Evolutionary conservation across 2,888 invertebrate genomes (phyloP).

Genomic region (Mimas tiliae): DNA sequence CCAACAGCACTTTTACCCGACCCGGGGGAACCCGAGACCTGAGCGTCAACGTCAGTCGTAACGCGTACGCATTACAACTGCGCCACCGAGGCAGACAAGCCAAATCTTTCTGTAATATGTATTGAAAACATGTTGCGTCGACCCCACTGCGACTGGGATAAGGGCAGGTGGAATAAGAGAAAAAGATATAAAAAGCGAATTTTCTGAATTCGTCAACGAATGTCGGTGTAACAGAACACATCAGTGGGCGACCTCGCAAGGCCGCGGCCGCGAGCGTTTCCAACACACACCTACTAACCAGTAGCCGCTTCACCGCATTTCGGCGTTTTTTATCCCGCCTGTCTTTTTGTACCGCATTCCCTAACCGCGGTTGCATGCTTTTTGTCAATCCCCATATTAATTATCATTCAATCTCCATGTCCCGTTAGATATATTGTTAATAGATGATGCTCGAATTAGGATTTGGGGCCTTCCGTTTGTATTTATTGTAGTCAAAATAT

Average conservation of each 20-base stretch:
- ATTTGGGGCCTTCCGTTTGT: neutral
- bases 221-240: slow-evolving; percentile 52
- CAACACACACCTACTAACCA: slow-evolving; percentile 27
- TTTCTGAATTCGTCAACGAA: neutral
- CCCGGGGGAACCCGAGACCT: too few relatives aligned
- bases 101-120: too few relatives aligned
- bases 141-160: too few relatives aligned
- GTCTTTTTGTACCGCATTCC: slow-evolving; percentile 24
- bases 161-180: too few relatives aligned
- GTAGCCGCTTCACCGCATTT: slow-evolving; percentile 1
- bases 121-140: too few relatives aligned
- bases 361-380: slow-evolving; percentile 1
- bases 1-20: too few relatives aligned
- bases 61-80: too few relatives aligned
- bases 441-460: slow-evolving; percentile 6
- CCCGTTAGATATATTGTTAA: slow-evolving; percentile 23
- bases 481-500: neutral
- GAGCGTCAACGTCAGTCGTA: too few relatives aligned
- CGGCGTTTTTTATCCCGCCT: neutral
- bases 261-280: slow-evolving; percentile 67
- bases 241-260: slow-evolving; percentile 64
- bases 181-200: neutral
- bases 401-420: slow-evolving; percentile 14
- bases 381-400: slow-evolving; percentile 22
- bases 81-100: too few relatives aligned